Evolutionary conservation across 2,113 vertebrate genomes (phyloP).

Genomic region (Eolophus roseicapilla): DNA sequence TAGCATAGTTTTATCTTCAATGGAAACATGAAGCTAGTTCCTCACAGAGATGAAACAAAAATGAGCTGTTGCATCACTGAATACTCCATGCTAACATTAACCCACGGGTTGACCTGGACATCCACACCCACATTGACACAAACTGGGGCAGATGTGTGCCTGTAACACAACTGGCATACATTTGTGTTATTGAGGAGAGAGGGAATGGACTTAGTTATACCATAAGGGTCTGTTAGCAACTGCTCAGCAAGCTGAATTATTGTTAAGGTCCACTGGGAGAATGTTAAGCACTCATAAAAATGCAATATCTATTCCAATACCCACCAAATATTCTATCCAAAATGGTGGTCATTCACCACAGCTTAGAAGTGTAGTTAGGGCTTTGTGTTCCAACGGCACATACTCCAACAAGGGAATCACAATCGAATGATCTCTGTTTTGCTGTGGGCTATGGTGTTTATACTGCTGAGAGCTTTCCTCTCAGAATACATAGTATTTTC

Average conservation of each 20-base stretch:
- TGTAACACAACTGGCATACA: background rate
- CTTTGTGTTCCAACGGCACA: background rate
- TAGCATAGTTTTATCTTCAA: background rate
- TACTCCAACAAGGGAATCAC: background rate
- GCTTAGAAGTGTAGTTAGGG: background rate
- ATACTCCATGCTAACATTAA: background rate
- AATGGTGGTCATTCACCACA: background rate
- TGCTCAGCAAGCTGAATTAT: background rate
- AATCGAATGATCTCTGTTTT: background rate
- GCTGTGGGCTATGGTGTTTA: background rate
- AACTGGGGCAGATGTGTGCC: background rate
- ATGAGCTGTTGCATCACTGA: background rate
- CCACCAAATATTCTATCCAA: background rate
- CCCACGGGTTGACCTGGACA: background rate
- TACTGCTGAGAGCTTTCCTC: background rate
- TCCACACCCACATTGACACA: background rate
- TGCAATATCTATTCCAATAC: background rate
- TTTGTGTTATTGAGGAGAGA: background rate
- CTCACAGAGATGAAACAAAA: background rate
- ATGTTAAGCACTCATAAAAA: background rate
- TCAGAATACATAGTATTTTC: background rate
- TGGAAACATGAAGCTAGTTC: background rate
- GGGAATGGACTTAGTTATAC: background rate
- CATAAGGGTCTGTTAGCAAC: background rate
- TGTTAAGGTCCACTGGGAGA: background rate